Base-by-base conservation (phyloP, 2,797 vertebrate species). In the Oryzias dopingdopingensis region DNA sequence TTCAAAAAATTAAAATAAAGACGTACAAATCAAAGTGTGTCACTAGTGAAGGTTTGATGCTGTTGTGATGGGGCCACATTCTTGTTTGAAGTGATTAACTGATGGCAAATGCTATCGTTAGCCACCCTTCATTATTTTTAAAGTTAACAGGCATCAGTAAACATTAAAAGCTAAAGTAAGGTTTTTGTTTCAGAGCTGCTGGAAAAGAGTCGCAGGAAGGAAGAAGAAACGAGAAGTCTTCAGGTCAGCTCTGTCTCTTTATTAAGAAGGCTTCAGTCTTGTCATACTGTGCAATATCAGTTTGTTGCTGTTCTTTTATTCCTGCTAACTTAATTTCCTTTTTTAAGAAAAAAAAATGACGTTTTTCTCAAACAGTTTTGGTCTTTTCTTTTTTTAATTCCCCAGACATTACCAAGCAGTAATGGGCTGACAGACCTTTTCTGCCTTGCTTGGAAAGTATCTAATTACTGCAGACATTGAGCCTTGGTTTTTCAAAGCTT, bases 171-270 rank as follows among this genome's bases (percentile, higher is more conserved):
- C 4, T 18, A 46, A 16, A n/a, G 29, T 61, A 6, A 14, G 32
- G 17, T 44, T 79, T 20, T 78, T 22, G 29, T 92, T 91, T 32
- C 88, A 98, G 96, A 94, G 69, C 85, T 97, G 52, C 65, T 94
- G 77, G 92, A 95, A 80, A 93, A 86, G 80, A 93, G 77, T 58
- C 89, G 90, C 51, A 89, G 82, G 79, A 95, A 90, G 85, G 95
- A 97, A 61, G 95, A 96, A 65, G 95, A 97, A 81, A 89, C 96
- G 88, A 91, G 89, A 81, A 88, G 85, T 75, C 86, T 97, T 22
- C 94, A 97, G 94, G 96, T 97, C 61, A 79, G 80, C 56, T 15
- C 10, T n/a, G 5, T n/a, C 6, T 49, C 49, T 64, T 52, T 22
- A 69, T 54, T 69, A 23, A 70, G 32, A 37, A 8, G 32, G 32